Percentiles rank a stretch among this genome's conserved stretches.
Conservation (phyloP, 2,113 vertebrate species). For the Piaya cayana region DNA sequence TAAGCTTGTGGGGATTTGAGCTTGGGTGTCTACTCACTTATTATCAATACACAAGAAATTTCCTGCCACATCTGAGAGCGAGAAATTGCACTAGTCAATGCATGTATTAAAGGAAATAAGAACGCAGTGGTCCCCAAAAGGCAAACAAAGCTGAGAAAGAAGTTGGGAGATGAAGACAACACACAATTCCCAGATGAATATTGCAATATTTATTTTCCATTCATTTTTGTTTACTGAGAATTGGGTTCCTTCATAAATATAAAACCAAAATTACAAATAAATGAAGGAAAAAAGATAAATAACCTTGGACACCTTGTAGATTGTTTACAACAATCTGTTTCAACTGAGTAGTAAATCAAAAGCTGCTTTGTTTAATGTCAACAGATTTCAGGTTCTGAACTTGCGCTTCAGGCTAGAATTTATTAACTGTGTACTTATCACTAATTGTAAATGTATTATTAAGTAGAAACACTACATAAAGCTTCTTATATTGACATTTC, state of each 20-base stretch:
- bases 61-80: constrained; percentile 26
- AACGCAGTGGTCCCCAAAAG: constrained; percentile 45
- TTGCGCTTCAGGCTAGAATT: constrained; percentile 21
- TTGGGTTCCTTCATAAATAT: constrained; percentile 76
- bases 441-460: constrained; percentile 71
- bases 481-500: not conserved
- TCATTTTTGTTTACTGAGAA: constrained; percentile 74
- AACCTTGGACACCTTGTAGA: constrained; percentile 57
- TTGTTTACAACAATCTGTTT: constrained; percentile 62
- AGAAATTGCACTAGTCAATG: constrained; percentile 52
- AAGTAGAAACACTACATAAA: constrained; percentile 23
- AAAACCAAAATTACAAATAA: constrained; percentile 69
- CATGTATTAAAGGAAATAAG: constrained; percentile 63
- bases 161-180: constrained; percentile 63
- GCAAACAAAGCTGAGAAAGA: constrained; percentile 66
- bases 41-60: constrained; percentile 44
- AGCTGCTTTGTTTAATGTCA: constrained; percentile 40
- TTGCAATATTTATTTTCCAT: constrained; percentile 72
- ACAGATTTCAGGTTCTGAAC: constrained; percentile 37
- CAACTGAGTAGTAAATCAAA: constrained; percentile 48
- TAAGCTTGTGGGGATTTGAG: constrained; percentile 49
- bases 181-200: constrained; percentile 32
- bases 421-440: constrained; percentile 44
- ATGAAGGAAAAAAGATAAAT: constrained; percentile 62
- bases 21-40: constrained; percentile 34